Conservation (phyloP, 2,113 vertebrate genomes). For the Lota lota region DNA sequence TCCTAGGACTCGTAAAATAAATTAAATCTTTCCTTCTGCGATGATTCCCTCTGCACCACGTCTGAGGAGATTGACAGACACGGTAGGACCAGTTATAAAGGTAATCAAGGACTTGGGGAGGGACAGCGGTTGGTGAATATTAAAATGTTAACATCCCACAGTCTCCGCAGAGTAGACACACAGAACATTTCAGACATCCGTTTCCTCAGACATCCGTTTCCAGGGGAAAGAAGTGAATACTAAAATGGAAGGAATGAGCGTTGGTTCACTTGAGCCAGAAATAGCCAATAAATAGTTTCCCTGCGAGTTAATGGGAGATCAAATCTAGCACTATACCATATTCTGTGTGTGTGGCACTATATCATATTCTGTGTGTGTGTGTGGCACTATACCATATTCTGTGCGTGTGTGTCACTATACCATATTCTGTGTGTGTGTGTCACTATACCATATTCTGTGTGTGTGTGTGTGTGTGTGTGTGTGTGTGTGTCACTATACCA, state of each 20-base stretch:
- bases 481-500: too few species aligned
- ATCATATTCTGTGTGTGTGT: too few species aligned
- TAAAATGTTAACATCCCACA: conserved; percentile 20
- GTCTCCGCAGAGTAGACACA: not conserved
- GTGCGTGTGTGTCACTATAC: not conserved
- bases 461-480: too few species aligned
- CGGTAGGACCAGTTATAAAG: not conserved
- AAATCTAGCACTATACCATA: too few species aligned
- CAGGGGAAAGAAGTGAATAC: not conserved
- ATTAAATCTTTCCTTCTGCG: not conserved
- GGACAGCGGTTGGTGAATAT: conserved; percentile 18
- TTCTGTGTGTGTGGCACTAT: too few species aligned
- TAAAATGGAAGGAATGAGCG: not conserved
- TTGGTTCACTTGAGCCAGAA: not conserved
- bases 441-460: too few species aligned
- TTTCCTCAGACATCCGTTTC: conserved; percentile 11
- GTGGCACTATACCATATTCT: not conserved
- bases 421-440: too few species aligned
- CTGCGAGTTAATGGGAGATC: too few species aligned
- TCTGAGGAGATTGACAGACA: not conserved
- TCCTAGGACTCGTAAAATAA: not conserved
- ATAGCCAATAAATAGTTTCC: too few species aligned
- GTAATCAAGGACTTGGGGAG: too few species aligned
- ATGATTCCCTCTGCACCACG: not conserved
- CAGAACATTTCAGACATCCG: not conserved